Conservation (phyloP, 2,113 vertebrate genomes). For the Psittacus erithacus region DNA sequence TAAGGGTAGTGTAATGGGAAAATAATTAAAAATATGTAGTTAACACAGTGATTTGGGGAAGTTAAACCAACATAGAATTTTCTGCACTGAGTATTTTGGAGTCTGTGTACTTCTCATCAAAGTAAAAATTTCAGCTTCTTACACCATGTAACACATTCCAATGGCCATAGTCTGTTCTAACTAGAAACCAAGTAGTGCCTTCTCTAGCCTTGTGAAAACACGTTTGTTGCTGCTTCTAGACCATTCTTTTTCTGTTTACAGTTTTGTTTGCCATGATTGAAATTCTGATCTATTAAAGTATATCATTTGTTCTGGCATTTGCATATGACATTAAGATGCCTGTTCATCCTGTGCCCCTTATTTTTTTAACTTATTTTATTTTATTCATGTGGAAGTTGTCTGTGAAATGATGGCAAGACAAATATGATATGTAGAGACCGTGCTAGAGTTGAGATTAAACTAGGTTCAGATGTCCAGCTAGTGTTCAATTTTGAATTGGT, state of each 20-base stretch:
- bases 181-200: not conserved
- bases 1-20: not conserved
- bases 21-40: not conserved
- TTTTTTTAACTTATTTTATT: not conserved
- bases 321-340: not conserved
- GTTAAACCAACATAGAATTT: not conserved
- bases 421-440: not conserved
- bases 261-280: not conserved
- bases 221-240: not conserved
- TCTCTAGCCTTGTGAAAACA: not conserved
- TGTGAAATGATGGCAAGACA: not conserved
- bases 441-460: not conserved
- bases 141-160: not conserved
- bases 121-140: not conserved
- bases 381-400: not conserved
- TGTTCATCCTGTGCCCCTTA: rapidly evolving
- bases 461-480: not conserved
- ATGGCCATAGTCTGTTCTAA: not conserved
- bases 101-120: not conserved
- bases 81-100: not conserved
- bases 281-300: not conserved
- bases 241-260: not conserved
- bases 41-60: not conserved
- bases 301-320: not conserved
- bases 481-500: not conserved